A percentile compares a stretch with the other conserved stretches of the same genome.
Evolutionary conservation across 2,113 vertebrate genomes (phyloP).

Genomic region (Nothocercus julius): DNA sequence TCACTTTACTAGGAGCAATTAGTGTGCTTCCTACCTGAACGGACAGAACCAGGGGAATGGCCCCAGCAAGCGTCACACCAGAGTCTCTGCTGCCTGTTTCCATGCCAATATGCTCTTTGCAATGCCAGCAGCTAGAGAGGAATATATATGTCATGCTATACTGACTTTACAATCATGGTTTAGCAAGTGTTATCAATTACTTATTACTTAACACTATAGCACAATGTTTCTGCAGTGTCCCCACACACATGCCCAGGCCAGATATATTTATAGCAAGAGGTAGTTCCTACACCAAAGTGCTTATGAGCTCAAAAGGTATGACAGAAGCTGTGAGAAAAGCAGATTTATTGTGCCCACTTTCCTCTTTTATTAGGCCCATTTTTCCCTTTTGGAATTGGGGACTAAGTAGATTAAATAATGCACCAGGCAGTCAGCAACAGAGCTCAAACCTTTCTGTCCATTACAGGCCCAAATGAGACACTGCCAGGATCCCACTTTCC

Average conservation of each 20-base stretch:
- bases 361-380: not conserved
- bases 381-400: not conserved
- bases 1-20: not conserved
- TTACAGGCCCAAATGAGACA: not conserved
- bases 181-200: not conserved
- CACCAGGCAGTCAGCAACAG: not conserved
- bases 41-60: not conserved
- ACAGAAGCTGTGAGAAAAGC: not conserved
- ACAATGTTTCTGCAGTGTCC: not conserved
- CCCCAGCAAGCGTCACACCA: not conserved
- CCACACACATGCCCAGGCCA: rapidly evolving
- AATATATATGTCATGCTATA: not conserved
- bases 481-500: not conserved
- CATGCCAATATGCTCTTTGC: not conserved
- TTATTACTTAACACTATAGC: rapidly evolving
- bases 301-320: not conserved
- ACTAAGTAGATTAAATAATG: not conserved
- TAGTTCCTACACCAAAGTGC: not conserved
- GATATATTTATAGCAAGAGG: not conserved
- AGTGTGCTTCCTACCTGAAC: too few species aligned
- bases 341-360: not conserved
- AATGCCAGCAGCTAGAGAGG: rapidly evolving
- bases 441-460: not conserved
- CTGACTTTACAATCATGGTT: rapidly evolving
- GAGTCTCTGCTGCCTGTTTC: rapidly evolving